These are phyloP conservation scores for Eristalis arbustorum DNA, from an alignment of 2,888 invertebrate species.

Conservation along the genomic window DNA sequence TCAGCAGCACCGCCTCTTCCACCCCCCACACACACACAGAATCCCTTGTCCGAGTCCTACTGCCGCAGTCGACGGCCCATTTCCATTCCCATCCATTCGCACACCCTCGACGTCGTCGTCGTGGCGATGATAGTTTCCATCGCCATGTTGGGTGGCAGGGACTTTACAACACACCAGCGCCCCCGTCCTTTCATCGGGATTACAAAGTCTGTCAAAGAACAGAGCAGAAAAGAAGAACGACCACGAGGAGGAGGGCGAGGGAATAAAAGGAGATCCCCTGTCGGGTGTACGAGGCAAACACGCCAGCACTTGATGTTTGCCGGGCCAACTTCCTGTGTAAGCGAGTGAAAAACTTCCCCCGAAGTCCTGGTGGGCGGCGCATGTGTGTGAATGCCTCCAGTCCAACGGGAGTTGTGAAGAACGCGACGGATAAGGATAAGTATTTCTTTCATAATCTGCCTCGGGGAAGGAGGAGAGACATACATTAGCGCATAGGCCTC, in stretches of 20 bases:
- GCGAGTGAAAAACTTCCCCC: constrained; percentile 42
- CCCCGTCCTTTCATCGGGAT: background rate
- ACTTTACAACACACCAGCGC: background rate
- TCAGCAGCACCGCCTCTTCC: constrained; percentile 25
- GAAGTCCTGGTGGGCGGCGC: background rate
- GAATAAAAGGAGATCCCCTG: constrained; percentile 40
- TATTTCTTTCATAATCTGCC: constrained; percentile 63
- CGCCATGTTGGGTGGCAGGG: background rate
- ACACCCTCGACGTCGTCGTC: background rate
- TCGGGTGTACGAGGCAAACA: constrained; percentile 9
- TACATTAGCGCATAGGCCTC: constrained; percentile 32
- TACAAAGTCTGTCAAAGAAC: constrained; percentile 2
- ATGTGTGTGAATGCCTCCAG: constrained; percentile 7
- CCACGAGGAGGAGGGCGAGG: background rate
- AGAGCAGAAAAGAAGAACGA: background rate
- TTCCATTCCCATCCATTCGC: background rate
- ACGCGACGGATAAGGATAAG: constrained; percentile 45
- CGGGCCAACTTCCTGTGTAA: constrained; percentile 46
- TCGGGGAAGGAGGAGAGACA: constrained; percentile 1
- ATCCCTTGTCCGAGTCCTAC: background rate
- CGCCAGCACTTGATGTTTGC: constrained; percentile 23
- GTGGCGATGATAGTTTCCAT: background rate
- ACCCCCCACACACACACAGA: background rate
- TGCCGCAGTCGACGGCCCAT: background rate
- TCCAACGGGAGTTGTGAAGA: constrained; percentile 16